Base-by-base conservation (phyloP, 2,888 invertebrate species). In the Patella ulyssiponensis region DNA sequence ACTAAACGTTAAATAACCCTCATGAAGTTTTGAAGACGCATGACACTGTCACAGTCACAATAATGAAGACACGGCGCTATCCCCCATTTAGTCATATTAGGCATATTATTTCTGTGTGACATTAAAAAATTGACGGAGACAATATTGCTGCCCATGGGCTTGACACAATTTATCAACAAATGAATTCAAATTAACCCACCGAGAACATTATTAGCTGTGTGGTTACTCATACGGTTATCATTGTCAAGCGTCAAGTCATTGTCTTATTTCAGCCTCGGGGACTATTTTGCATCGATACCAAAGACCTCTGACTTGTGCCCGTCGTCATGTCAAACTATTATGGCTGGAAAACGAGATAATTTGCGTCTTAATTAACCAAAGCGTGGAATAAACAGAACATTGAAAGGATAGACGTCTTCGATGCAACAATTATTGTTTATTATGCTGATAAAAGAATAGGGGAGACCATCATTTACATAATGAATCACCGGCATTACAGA, bases 81-180 rank as follows among this genome's bases (percentile, higher is more conserved):
- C 44, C 44, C 44, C 44, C 44, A 44, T 44, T 44, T 44, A 44
- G 44, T 44, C 44, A 44, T 44, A 44, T 44, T 44, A 44, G 44
- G 44, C 17, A 58, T 58, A 58, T 9, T n/a, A 58, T 14, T 58
- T 58, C 20, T 58, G 11, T 9, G 58, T 23, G 64, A 23, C 23
- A 23, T 64, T 64, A 64, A 64, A 64, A 14, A 64, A 64, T 64
- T 23, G 20, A 64, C 23, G 20, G 23, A 23, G 64, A 64, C 15
- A 23, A 12, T 64, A 64, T 23, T 64, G 23, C 20, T 64, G 64
- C 64, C 64, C 23, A 3, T 64, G 12, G 64, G 64, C 64, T 64
- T 64, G 64, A 64, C 64, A 64, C 64, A 64, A 64, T 64, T 64
- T 64, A 64, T 64, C 64, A 64, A 64, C 64, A 64, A 64, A 64